Conservation (phyloP, 2,113 vertebrate genomes). For the Saguinus imperator region DNA sequence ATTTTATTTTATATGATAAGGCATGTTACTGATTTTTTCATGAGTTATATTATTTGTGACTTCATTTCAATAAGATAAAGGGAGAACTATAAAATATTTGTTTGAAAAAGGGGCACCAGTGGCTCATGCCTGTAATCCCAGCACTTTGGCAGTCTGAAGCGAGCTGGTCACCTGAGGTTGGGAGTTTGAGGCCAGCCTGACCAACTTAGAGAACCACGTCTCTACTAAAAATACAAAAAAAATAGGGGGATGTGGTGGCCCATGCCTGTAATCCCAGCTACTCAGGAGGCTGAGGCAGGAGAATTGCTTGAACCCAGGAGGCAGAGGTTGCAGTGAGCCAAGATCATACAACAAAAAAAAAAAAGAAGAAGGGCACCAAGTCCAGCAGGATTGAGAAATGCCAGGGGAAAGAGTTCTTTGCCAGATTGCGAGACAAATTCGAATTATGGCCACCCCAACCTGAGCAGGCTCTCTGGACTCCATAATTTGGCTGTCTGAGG, state of each 20-base stretch:
- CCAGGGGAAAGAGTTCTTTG: background rate
- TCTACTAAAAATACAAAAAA: background rate
- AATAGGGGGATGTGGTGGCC: no score
- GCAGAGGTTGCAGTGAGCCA: no score
- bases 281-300: no score
- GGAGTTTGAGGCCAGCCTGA: no score
- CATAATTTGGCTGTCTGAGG: background rate
- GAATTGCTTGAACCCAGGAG: no score
- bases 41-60: background rate
- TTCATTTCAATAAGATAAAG: background rate
- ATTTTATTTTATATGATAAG: background rate
- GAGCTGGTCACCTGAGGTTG: no score
- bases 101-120: background rate
- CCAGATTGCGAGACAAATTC: background rate
- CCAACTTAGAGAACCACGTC: no score
- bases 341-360: background rate
- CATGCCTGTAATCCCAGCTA: no score
- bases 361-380: background rate
- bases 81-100: background rate
- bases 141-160: no score
- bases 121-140: no score
- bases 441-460: background rate
- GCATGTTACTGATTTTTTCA: background rate
- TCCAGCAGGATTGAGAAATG: background rate
- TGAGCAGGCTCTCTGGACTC: background rate